Base-by-base conservation (phyloP, 2,797 vertebrate genomes). In the Cossypha polioptera region DNA sequence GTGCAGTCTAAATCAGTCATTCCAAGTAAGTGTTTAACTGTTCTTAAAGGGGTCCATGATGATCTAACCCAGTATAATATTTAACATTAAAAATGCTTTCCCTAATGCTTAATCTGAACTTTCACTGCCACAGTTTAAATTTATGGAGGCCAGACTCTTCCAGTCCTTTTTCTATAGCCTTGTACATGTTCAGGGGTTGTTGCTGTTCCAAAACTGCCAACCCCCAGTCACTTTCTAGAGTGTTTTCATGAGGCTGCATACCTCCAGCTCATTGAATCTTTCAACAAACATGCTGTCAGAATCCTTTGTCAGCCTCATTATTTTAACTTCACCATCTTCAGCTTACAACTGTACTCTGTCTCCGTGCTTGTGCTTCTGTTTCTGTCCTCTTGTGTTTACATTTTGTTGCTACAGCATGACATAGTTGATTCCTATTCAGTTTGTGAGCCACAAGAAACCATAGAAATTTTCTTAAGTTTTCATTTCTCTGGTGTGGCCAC, bases 1-100 rank as follows among this genome's bases (percentile, higher is more conserved):
- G 65, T 66, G 38, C 15, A 26, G 38, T 75, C 12, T 72, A 26
- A 0, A 4, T 66, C 25, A 35, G 54, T 78, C 42, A 54, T 72
- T 75, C 59, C 66, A 57, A 72, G 8, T 14, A 83, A 22, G 20
- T 24, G 10, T 47, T 74, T 74, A 81, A 43, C 47, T 78, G 0
- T 72, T 75, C 35, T 81, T 78, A 58, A 47, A 65, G 29, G 45
- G 28, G 21, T 57, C 26, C 58, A 51, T 75, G n/a, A 13, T 68
- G 6, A 53, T 75, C n/a, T 65, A 78, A 18, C 61, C 29, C 50
- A 75, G 43, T 68, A 45, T 25, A 36, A 45, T 61, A 80, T 68
- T 75, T 47, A 86, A 71, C 6, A 51, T 43, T 50, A 89, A 26
- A 88, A 75, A n/a, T 38, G 40, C 31, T 89, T 92, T 87, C 74